Evolutionary conservation across 2,888 invertebrate species (phyloP).

Genomic region (Clivina fossor): DNA sequence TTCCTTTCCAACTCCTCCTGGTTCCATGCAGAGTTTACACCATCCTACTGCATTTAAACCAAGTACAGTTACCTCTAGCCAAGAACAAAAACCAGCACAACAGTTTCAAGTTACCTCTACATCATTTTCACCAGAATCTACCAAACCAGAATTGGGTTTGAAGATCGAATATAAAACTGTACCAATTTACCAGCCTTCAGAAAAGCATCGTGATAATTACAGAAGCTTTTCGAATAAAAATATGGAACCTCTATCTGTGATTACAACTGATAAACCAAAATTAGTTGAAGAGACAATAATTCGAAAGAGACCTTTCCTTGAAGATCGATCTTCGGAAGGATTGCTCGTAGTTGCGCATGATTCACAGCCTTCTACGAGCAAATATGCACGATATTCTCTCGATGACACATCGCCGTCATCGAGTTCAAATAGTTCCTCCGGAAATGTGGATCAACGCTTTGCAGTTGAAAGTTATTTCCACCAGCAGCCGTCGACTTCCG

Average conservation of each 20-base stretch:
- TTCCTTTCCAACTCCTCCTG: conserved; percentile 61
- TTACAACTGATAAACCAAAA: conserved; percentile 31
- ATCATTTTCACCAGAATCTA: conserved; percentile 56
- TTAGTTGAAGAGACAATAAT: conserved; percentile 29
- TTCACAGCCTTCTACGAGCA: conserved; percentile 20
- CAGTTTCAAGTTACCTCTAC: conserved; percentile 59
- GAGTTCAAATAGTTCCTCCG: conserved; percentile 10
- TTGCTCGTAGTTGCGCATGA: conserved; percentile 16
- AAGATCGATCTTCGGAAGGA: conserved; percentile 35
- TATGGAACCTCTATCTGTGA: conserved; percentile 33
- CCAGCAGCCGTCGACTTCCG: conserved; percentile 52
- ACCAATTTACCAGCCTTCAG: conserved; percentile 35
- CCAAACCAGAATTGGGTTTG: conserved; percentile 35
- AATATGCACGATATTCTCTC: conserved; percentile 26
- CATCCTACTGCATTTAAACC: conserved; percentile 22
- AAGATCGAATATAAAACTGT: conserved; percentile 35
- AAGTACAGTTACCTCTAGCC: conserved; percentile 5
- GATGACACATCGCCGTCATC: conserved; percentile 25
- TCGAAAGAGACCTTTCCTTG: conserved; percentile 42
- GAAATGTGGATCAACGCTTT: conserved; percentile 24
- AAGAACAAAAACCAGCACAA: conserved; percentile 47
- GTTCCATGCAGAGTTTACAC: conserved; percentile 44
- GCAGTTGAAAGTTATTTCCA: conserved; percentile 50
- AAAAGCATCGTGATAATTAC: conserved; percentile 21
- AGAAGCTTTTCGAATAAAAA: conserved; percentile 4